A percentile compares a stretch with the other conserved stretches of the same genome.
phyloP scores from a whole-genome alignment of 2,113 vertebrate species.

The Prietella phreatophila region DNA sequence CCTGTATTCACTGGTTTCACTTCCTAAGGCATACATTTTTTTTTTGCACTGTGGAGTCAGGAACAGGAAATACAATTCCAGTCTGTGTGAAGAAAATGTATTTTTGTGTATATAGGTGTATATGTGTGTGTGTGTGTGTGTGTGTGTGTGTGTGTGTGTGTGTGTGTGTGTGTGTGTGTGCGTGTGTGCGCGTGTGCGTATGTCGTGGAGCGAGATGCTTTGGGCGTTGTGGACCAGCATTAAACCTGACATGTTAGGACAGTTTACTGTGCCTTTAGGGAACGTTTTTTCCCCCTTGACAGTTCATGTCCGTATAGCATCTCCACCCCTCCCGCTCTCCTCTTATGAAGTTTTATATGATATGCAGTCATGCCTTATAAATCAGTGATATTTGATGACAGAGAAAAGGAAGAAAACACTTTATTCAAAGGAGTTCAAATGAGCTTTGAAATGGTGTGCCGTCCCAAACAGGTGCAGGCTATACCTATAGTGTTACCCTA shows the following conservation, averaged over 20 bases:
- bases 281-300: constrained; percentile 34
- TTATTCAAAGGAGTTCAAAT: constrained; percentile 57
- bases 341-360: constrained; percentile 62
- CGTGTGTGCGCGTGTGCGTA: not conserved
- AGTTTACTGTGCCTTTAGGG: constrained; percentile 51
- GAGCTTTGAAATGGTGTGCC: constrained; percentile 59
- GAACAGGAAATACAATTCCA: not conserved
- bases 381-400: constrained; percentile 59
- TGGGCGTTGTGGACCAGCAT: constrained; percentile 65
- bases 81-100: constrained; percentile 2
- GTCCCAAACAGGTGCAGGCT: constrained; percentile 59
- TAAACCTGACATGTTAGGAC: constrained; percentile 66
- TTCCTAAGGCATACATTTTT: not conserved
- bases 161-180: not conserved
- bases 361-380: constrained; percentile 62
- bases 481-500: constrained; percentile 11
- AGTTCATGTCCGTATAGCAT: constrained; percentile 51
- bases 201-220: constrained; percentile 57
- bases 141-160: not conserved
- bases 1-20: not conserved
- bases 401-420: constrained; percentile 46
- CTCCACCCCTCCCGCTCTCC: constrained; percentile 23
- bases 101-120: not conserved
- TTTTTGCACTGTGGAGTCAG: not conserved
- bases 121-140: not conserved